Base-by-base conservation (phyloP, 2,888 invertebrate species). In the Lycaena phlaeas region DNA sequence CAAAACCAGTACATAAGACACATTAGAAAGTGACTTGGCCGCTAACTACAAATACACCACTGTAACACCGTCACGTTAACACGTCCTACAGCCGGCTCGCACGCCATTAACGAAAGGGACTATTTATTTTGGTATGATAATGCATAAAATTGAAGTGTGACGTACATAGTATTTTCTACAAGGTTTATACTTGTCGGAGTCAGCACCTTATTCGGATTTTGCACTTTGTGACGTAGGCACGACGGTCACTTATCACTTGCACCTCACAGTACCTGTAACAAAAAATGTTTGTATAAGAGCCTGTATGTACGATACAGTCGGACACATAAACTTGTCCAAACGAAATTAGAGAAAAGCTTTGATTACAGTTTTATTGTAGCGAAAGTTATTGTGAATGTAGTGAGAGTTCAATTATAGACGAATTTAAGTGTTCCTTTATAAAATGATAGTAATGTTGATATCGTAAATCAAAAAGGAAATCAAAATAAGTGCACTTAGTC, bases 81-180 rank as follows among this genome's bases (percentile, higher is more conserved):
- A 30, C 14, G 2, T 12, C 3, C 12, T 9, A 6, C 7, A 22
- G 22, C 18, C 18, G 4, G 12, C 18, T 34, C n/a, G 9, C 18
- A 5, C 10, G 15, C 15, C 6, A 15, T 10, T 7, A 9, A 10
- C 11, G 17, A 10, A 34, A 14, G 27, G 14, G 37, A 36, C 25
- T 10, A 17, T 38, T 37, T 40, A 9, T 30, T 28, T 34, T 25
- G 34, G 44, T 41, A 26, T 40, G 40, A 43, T 40, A 40, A 36
- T 38, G 40, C 34, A 22, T 34, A 34, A 34, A 34, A 22, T 47
- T 45, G 49, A 50, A 52, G 50, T 49, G 51, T 47, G 50, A 42
- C 48, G 47, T 45, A 40, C 31, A 38, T 45, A 31, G 44, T 43
- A 43, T 36, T 43, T 45, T 37, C 30, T 31, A 39, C 29, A 40